Conservation (phyloP, 2,797 vertebrate genomes). For the Neoniphon sammara region DNA sequence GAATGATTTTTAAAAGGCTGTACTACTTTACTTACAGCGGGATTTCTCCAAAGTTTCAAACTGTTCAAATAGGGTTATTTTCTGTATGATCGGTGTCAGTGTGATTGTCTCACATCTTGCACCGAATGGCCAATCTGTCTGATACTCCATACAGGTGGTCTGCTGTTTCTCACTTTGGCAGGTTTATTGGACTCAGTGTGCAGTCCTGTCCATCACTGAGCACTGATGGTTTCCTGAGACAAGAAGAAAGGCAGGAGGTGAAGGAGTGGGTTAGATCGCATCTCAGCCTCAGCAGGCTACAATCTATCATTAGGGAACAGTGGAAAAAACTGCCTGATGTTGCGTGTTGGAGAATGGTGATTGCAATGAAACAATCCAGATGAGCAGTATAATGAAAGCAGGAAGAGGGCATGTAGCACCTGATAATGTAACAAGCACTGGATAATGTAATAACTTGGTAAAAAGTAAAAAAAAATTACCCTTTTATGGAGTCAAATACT, state of each 20-base stretch:
- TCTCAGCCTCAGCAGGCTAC: conserved; percentile 10
- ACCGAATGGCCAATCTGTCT: conserved; percentile 43
- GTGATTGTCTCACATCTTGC: conserved; percentile 22
- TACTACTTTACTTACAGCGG: too few relatives aligned
- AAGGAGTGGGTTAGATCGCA: conserved; percentile 33
- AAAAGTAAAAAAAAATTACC: too few relatives aligned
- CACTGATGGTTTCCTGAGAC: conserved; percentile 1
- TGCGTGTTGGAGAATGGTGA: background rate
- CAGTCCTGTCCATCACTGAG: conserved; percentile 38
- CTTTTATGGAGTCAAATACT: too few relatives aligned
- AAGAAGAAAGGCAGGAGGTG: conserved; percentile 12
- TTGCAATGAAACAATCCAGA: background rate
- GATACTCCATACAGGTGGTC: conserved; percentile 37
- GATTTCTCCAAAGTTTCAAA: background rate
- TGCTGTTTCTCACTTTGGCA: conserved; percentile 49
- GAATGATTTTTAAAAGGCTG: too few relatives aligned
- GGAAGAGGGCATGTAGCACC: background rate
- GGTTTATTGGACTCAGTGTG: conserved; percentile 47
- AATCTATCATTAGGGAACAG: background rate
- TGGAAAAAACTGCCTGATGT: background rate
- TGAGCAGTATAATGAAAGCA: background rate
- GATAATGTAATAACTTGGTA: too few relatives aligned
- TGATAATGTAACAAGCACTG: too few relatives aligned
- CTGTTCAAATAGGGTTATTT: background rate
- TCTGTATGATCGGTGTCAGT: background rate